Percentiles rank a stretch among this genome's conserved stretches.
Evolutionary conservation across 1,140 invertebrate species (phyloP).

Genomic region (Lepidostoma basale): DNA sequence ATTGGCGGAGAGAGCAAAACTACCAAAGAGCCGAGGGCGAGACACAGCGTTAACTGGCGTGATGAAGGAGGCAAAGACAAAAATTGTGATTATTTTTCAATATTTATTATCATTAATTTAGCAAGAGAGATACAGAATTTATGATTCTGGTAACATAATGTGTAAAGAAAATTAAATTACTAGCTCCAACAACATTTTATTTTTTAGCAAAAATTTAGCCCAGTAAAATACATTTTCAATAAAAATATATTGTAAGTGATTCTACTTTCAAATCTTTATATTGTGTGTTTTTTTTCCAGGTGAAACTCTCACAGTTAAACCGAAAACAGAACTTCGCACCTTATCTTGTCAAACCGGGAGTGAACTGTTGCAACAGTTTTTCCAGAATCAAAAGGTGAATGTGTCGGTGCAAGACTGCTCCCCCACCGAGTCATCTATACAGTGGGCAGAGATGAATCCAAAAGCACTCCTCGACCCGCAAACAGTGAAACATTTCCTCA

Average conservation of each 20-base stretch:
- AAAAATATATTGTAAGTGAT: no score
- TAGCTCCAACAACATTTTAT: no score
- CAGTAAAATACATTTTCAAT: no score
- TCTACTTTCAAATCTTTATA: no score
- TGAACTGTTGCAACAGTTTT: conserved; percentile 52
- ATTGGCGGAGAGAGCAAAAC: neutral
- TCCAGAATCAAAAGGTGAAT: conserved; percentile 38
- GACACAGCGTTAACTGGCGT: conserved; percentile 36
- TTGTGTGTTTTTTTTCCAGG: conserved; percentile 2
- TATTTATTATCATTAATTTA: no score
- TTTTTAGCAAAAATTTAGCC: no score
- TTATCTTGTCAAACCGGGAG: conserved; percentile 58
- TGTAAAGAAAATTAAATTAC: no score
- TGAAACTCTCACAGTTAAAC: neutral
- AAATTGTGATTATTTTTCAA: conserved; percentile 19
- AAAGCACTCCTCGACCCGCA: conserved; percentile 39
- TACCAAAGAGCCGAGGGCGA: neutral
- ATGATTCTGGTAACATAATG: no score
- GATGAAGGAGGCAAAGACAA: conserved; percentile 19
- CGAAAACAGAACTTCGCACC: conserved; percentile 49
- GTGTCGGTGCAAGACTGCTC: conserved; percentile 12
- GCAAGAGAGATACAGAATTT: no score
- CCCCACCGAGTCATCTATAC: conserved; percentile 7
- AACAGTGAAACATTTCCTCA: conserved; percentile 27
- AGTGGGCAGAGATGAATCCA: conserved; percentile 39